Evolutionary conservation across 2,888 invertebrate species (phyloP), one percentile per base, ranked within the genome.

Genomic region (Synanthedon andrenaeformis): DNA sequence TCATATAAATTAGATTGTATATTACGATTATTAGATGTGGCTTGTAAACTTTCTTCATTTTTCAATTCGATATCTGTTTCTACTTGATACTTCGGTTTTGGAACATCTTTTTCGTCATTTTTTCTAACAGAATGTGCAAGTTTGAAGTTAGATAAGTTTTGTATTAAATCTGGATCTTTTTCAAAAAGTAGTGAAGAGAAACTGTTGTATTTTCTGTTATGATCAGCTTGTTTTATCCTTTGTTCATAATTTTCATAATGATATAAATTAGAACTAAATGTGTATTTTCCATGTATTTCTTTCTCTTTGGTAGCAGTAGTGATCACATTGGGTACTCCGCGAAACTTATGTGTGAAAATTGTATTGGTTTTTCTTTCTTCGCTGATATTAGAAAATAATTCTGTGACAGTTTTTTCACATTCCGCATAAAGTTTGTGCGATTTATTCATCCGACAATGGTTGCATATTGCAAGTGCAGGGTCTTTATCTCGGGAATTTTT

Each of bases 381-480:
- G 10, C 35, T 35, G 35, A 35, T 35, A 35, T 64, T 63, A 56
- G 58, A 51, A 58, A 53, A 42, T 65, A 60, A 42, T 62, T 72
- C 62, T 59, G 73, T 63, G 12, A 70, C 58, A 56, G 70, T 61
- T 64, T 76, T 58, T 61, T 75, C 53, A 63, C 81, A 72, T 67
- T 70, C 41, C 64, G 64, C 51, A 69, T 82, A 68, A 65, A 73
- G 56, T 61, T 67, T 62, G 41, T 53, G 54, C 45, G 53, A 52
- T 53, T 53, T 49, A 62, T 66, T 67, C 8, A 54, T 56, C 52
- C 58, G 67, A 60, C 83, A 83, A 56, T 76, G 74, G 42, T 75
- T 66, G 57, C 82, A 83, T 56, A 82, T 61, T 42, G 72, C 70
- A 53, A 69, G 61, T n/a, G 56, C 59, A 48, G 67, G 60, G 48